Base-by-base conservation (phyloP, 2,797 vertebrate species). In the Crocodylus rhombifer region DNA sequence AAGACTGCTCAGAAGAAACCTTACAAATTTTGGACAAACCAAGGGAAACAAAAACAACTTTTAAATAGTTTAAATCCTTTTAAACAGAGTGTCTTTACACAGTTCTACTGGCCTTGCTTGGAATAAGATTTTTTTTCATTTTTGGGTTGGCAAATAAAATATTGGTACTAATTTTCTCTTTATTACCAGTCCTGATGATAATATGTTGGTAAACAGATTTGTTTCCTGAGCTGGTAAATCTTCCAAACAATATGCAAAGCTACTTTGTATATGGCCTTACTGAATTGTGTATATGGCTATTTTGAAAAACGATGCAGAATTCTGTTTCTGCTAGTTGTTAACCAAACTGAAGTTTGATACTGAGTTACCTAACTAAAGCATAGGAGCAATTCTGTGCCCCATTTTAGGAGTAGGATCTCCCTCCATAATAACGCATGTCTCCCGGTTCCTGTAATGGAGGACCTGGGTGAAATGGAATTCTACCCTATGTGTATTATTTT, bases 221-320 rank as follows among this genome's bases (percentile, higher is more conserved):
- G 83, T 76, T 87, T 57, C 36, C 84, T 69, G 23, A 94, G 23
- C 60, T 64, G 17, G 21, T 61, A 80, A 57, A 56, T 91, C 91
- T 93, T 92, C 74, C 23, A 57, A 82, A 88, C 20, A 88, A 62
- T 91, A 88, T 84, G 57, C 67, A 82, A 73, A 64, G n/a, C 55
- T 57, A 57, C 18, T 56, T 56, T 21, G 17, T 76, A 55, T 76
- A 28, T 5, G 17, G 28, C 75, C 15, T 95, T 92, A 78, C 33
- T 78, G 33, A 84, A 58, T 42, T 25, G 71, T 87, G 36, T 76
- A 87, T 87, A 88, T 91, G 63, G 33, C 42, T 91, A 1, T 75
- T 91, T 63, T 64, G 57, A 73, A 87, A 9, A 90, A 86, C 18
- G 42, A 42, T 42, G 15, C 51, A 42, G 65, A 56, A 82, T 79